Percentiles rank a stretch among this genome's conserved stretches.
Conservation (phyloP, 2,888 invertebrate genomes). For the Sialis lutaria region DNA sequence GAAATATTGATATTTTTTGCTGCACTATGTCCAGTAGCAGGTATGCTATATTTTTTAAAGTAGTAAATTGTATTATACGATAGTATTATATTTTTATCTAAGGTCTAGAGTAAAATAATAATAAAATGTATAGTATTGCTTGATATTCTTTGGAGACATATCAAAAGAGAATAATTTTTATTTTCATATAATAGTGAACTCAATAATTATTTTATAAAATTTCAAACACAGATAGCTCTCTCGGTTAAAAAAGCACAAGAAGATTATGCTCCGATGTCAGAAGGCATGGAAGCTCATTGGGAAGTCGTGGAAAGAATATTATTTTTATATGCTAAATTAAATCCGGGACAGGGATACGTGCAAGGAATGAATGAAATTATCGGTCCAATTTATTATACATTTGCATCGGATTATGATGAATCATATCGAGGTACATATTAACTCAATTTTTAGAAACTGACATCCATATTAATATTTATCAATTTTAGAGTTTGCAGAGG, state of each 20-base stretch:
- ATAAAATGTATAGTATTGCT: no score
- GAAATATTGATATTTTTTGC: no score
- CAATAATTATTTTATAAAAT: not conserved
- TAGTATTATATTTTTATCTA: no score
- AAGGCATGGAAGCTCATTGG: constrained; percentile 94
- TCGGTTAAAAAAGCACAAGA: constrained; percentile 59
- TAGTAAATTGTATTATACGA: no score
- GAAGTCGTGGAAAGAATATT: constrained; percentile 94
- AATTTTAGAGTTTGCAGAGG: constrained; percentile 72
- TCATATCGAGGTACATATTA: constrained; percentile 51
- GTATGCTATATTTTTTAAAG: no score
- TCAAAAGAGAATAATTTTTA: no score
- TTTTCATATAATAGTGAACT: no score
- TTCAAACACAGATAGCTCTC: constrained; percentile 37
- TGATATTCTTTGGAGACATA: no score
- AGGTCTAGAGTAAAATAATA: not conserved
- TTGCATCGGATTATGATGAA: constrained; percentile 75
- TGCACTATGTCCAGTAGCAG: no score
- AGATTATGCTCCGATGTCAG: constrained; percentile 70
- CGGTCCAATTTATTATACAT: constrained; percentile 94
- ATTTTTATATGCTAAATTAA: constrained; percentile 93
- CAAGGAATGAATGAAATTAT: constrained; percentile 99
- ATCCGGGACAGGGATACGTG: constrained; percentile 91
- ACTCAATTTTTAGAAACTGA: not conserved
- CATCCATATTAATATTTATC: not conserved